Conservation (phyloP, 2,113 vertebrate species). For the Tetrax tetrax region DNA sequence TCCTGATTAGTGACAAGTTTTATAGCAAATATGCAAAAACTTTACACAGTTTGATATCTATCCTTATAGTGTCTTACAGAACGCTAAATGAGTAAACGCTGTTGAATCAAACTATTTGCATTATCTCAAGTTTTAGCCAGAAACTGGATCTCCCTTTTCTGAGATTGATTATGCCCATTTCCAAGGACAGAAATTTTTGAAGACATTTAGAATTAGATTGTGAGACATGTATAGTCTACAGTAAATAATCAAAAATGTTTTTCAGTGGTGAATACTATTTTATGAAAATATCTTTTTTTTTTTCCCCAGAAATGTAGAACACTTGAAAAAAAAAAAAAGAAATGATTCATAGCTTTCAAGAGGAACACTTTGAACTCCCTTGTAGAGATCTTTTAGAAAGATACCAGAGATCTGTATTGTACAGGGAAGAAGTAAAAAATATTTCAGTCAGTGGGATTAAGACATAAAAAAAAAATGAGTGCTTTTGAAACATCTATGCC, state of each 20-base stretch:
- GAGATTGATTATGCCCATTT: not conserved
- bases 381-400: not conserved
- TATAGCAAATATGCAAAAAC: not conserved
- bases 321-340: not conserved
- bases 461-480: not conserved
- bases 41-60: not conserved
- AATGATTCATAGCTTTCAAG: not conserved
- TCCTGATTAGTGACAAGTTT: not conserved
- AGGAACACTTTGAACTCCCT: not conserved
- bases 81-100: not conserved
- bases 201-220: not conserved
- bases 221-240: not conserved
- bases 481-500: not conserved
- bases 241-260: not conserved
- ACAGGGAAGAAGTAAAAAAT: not conserved
- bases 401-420: not conserved
- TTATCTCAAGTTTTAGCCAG: not conserved
- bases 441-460: not conserved
- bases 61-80: not conserved
- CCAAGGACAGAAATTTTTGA: not conserved
- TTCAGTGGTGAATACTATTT: not conserved
- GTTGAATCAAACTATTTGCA: not conserved
- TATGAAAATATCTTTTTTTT: not conserved
- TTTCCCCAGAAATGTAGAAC: not conserved
- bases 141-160: not conserved